A percentile compares a stretch with the other conserved stretches of the same genome.
Conservation (phyloP, 2,797 vertebrate genomes). For the Atherinosoma microstoma region DNA sequence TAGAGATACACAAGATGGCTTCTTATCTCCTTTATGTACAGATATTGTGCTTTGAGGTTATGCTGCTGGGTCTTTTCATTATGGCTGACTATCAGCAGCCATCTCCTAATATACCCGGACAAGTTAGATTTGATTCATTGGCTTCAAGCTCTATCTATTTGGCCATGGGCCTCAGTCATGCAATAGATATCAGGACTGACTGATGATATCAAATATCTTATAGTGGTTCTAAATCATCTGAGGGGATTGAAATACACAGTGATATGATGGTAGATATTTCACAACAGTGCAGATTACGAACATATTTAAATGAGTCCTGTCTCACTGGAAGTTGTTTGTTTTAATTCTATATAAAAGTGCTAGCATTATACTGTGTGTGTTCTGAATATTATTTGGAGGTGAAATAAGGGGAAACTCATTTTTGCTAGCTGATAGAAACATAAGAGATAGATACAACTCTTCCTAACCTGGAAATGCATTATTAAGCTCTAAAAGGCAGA, state of each 20-base stretch:
- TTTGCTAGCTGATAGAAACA: too few species aligned
- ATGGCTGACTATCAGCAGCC: slow-evolving; percentile 52
- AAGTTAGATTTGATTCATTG: slow-evolving; percentile 72
- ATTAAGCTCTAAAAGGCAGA: too few species aligned
- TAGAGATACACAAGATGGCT: slow-evolving; percentile 16
- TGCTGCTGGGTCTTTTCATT: slow-evolving; percentile 57
- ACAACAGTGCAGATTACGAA: slow-evolving; percentile 28
- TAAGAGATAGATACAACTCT: too few species aligned
- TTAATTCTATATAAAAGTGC: slow-evolving; percentile 23
- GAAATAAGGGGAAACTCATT: too few species aligned
- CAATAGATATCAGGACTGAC: slow-evolving; percentile 57
- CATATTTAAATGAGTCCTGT: background rate
- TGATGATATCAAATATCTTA: slow-evolving; percentile 58
- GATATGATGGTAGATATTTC: slow-evolving; percentile 38
- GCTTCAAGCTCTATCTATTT: slow-evolving; percentile 65
- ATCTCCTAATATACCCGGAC: slow-evolving; percentile 62
- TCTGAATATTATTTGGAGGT: too few species aligned
- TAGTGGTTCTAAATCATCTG: slow-evolving; percentile 63
- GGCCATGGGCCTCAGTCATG: slow-evolving; percentile 53
- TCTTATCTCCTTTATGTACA: slow-evolving; percentile 52
- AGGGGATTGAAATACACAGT: slow-evolving; percentile 53
- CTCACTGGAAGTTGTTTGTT: slow-evolving; percentile 29
- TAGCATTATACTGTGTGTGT: background rate
- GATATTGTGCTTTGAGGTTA: slow-evolving; percentile 32
- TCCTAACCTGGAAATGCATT: too few species aligned